phyloP scores from a whole-genome alignment of 1,140 invertebrate genomes.

The Brachionus plicatilis region DNA sequence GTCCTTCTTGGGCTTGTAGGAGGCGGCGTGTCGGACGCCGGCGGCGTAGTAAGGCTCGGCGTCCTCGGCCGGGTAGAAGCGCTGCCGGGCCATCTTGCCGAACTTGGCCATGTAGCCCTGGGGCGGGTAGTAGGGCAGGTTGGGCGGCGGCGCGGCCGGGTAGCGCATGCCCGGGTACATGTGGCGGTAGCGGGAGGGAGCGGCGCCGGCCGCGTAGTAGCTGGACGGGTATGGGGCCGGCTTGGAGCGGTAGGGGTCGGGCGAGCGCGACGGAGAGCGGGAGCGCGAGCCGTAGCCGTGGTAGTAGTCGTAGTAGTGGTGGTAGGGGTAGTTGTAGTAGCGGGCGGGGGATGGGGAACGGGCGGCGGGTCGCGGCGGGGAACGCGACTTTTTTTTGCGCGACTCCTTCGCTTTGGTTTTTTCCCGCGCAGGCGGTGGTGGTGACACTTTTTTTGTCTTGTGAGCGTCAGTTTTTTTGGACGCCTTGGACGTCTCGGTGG shows the following conservation, averaged over 20 bases:
- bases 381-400: background rate
- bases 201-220: background rate
- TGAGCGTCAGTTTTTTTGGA: background rate
- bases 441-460: background rate
- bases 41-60: background rate
- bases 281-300: background rate
- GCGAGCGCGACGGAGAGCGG: background rate
- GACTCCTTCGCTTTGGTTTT: background rate
- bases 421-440: background rate
- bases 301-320: slow-evolving; percentile 9
- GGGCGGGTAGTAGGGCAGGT: background rate
- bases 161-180: slow-evolving; percentile 8
- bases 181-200: background rate
- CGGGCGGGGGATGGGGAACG: background rate
- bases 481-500: background rate
- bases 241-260: background rate
- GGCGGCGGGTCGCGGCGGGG: background rate
- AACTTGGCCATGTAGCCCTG: background rate
- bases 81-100: background rate
- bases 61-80: background rate
- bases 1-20: background rate
- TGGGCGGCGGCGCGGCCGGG: background rate
- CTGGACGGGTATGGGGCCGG: background rate
- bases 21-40: too few species aligned
- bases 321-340: background rate